These are phyloP conservation scores for Chloebia gouldiae DNA, from an alignment of 2,113 vertebrate genomes.

Conservation along the genomic window DNA sequence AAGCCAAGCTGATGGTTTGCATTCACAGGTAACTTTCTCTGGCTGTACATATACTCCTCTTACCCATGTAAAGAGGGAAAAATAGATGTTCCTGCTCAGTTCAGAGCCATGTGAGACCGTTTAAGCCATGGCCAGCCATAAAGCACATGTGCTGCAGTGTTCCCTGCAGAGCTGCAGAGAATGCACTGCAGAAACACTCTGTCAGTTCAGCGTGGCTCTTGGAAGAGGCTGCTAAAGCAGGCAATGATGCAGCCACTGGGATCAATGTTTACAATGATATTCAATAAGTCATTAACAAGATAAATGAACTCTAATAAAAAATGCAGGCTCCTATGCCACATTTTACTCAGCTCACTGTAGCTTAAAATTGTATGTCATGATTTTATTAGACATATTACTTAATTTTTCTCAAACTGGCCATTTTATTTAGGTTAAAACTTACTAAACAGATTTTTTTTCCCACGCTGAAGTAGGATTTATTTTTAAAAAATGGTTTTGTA, in stretches of 20 bases:
- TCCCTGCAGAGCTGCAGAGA: neutral
- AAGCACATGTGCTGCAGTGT: neutral
- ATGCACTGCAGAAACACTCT: neutral
- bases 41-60: no score
- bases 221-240: slow-evolving; percentile 11
- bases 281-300: slow-evolving; percentile 66
- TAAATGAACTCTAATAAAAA: slow-evolving; percentile 62
- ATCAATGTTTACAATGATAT: slow-evolving; percentile 49
- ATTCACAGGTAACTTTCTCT: no score
- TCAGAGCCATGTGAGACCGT: no score
- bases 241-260: neutral
- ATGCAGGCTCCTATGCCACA: slow-evolving; percentile 9
- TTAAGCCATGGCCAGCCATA: neutral
- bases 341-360: slow-evolving; percentile 39
- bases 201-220: neutral
- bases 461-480: no score
- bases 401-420: slow-evolving; percentile 40
- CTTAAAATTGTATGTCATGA: slow-evolving; percentile 56
- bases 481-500: no score
- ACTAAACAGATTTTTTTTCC: slow-evolving; percentile 29
- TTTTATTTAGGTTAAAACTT: slow-evolving; percentile 38
- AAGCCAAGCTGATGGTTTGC: no score
- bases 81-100: no score
- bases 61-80: no score
- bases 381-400: slow-evolving; percentile 53